These are phyloP conservation scores for Heterochromis multidens DNA, from an alignment of 2,113 vertebrate species.

Conservation along the genomic window DNA sequence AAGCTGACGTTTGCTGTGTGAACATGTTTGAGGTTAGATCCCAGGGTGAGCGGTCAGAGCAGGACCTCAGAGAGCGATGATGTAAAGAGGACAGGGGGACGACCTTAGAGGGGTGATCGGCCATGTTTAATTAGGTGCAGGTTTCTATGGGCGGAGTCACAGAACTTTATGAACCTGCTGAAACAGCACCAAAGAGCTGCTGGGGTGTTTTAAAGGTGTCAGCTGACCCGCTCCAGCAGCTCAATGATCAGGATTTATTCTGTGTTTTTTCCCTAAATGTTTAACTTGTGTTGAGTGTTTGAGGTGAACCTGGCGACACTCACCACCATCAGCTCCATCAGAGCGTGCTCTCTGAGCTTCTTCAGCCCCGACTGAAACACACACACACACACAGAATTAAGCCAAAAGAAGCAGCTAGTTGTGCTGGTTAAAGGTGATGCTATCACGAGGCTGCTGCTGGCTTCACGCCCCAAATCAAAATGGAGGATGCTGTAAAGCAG, in stretches of 20 bases:
- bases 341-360: conserved; percentile 86
- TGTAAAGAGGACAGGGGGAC: neutral
- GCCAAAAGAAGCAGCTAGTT: neutral
- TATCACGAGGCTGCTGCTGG: neutral
- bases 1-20: neutral
- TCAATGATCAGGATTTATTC: neutral
- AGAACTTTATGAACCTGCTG: neutral
- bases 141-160: neutral
- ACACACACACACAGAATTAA: neutral
- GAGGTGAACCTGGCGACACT: conserved; percentile 47
- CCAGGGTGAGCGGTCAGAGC: neutral
- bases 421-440: neutral
- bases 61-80: neutral
- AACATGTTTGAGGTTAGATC: neutral
- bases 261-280: neutral
- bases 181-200: too few species aligned
- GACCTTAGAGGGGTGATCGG: neutral
- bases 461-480: neutral
- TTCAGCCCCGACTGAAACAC: conserved; percentile 87
- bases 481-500: neutral
- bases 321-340: conserved; percentile 98
- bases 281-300: neutral
- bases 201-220: too few species aligned
- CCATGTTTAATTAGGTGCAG: neutral
- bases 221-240: too few species aligned